Conservation (phyloP, 2,888 invertebrate genomes). For the Dasysyrphus tricinctus region DNA sequence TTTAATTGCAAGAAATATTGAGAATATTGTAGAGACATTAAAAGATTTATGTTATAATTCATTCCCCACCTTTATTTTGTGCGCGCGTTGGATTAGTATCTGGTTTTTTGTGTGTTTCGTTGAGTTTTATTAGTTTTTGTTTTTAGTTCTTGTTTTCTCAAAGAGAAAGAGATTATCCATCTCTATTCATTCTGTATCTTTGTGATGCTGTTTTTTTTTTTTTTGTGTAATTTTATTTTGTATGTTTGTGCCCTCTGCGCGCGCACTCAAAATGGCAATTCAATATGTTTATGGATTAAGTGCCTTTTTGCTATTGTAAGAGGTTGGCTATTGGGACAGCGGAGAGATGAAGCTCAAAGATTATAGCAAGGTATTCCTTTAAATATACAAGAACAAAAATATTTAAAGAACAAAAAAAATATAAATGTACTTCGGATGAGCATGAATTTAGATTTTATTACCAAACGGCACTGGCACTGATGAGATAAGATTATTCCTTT, state of each 20-base stretch:
- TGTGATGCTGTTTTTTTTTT: constrained; percentile 44
- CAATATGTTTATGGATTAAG: constrained; percentile 63
- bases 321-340: constrained; percentile 31
- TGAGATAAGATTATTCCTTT: constrained; percentile 23
- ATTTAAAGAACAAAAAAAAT: constrained; percentile 5
- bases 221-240: constrained; percentile 5
- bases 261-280: constrained; percentile 49
- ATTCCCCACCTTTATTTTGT: constrained; percentile 57
- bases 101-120: constrained; percentile 42
- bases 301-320: constrained; percentile 26
- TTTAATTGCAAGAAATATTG: constrained; percentile 74
- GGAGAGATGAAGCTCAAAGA: constrained; percentile 22
- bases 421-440: constrained; percentile 41
- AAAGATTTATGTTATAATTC: constrained; percentile 74
- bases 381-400: constrained; percentile 21
- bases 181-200: constrained; percentile 44
- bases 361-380: constrained; percentile 15
- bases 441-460: constrained; percentile 65
- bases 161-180: constrained; percentile 32
- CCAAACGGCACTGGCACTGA: constrained; percentile 23
- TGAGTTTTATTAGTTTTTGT: constrained; percentile 39
- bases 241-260: constrained; percentile 34
- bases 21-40: constrained; percentile 73
- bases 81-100: constrained; percentile 67
- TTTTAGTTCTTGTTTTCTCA: constrained; percentile 38